Evolutionary conservation across 1,140 invertebrate species (phyloP).

Genomic region (Euura saliciscinereae): DNA sequence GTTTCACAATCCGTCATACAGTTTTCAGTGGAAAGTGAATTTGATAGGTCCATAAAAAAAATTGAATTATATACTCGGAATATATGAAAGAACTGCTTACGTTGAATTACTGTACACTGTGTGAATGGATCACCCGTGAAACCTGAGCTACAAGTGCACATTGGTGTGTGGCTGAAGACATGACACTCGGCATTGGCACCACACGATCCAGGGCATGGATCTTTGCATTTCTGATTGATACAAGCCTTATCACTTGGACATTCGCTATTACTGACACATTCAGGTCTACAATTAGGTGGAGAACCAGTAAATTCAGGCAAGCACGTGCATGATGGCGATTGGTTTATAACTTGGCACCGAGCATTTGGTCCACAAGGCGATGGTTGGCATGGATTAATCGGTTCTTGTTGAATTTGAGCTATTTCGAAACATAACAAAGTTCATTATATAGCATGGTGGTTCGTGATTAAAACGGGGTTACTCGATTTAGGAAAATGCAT

Average conservation of each 20-base stretch:
- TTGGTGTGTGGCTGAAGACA: conserved; percentile 70
- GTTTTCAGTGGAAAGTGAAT: conserved; percentile 31
- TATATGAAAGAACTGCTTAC: conserved; percentile 22
- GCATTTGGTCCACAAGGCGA: conserved; percentile 77
- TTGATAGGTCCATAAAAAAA: conserved; percentile 1
- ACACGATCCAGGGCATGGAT: conserved; percentile 71
- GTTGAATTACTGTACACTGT: conserved; percentile 53
- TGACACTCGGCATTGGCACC: conserved; percentile 69
- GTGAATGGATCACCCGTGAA: conserved; percentile 67
- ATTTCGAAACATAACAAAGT: conserved; percentile 20
- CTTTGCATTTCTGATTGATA: conserved; percentile 71
- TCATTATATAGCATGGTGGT: conserved; percentile 20
- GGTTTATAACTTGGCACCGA: conserved; percentile 65
- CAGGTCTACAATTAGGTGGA: conserved; percentile 71
- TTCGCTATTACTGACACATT: conserved; percentile 70
- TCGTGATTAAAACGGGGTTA: conserved; percentile 15
- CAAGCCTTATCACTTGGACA: conserved; percentile 68
- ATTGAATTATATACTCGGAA: neutral
- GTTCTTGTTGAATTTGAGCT: conserved; percentile 31
- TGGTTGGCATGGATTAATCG: conserved; percentile 68
- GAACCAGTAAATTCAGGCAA: conserved; percentile 65
- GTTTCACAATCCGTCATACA: neutral
- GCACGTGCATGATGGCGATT: conserved; percentile 70
- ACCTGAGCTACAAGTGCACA: conserved; percentile 65
- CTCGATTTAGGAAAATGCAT: neutral